These are phyloP conservation scores for Saccostrea cuccullata DNA, from an alignment of 1,140 invertebrate species.

Conservation along the genomic window DNA sequence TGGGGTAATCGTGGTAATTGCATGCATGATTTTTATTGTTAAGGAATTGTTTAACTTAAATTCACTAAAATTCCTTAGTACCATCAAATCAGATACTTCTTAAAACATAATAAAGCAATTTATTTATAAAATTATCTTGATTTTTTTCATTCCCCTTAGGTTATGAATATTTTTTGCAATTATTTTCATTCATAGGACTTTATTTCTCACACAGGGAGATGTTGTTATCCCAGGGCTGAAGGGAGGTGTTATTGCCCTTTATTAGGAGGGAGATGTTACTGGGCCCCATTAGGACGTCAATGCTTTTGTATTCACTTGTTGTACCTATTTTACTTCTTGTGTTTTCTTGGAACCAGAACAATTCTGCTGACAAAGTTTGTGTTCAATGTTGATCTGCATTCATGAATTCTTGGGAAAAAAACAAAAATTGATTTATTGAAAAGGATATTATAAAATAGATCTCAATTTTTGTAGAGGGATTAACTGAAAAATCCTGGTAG, in stretches of 20 bases:
- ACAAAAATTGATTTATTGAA: no score
- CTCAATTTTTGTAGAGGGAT: neutral
- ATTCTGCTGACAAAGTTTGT: neutral
- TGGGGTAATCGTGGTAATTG: neutral
- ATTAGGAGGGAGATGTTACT: neutral
- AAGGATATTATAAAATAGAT: no score
- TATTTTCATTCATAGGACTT: neutral
- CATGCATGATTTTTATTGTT: neutral
- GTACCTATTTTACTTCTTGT: neutral
- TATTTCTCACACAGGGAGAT: neutral
- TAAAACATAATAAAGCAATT: no score
- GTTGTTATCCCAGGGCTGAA: neutral
- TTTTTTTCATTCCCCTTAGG: neutral
- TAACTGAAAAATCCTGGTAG: neutral
- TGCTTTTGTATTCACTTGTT: neutral
- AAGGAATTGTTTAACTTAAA: neutral
- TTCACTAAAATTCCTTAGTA: neutral
- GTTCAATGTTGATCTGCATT: no score
- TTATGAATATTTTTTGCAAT: neutral
- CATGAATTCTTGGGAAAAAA: no score
- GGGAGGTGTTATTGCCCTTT: constrained; percentile 14
- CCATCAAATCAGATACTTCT: neutral
- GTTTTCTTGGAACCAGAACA: neutral
- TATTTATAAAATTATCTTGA: no score
- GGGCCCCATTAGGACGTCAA: neutral